phyloP scores from a whole-genome alignment of 2,113 vertebrate species.

The Falco punctatus region DNA sequence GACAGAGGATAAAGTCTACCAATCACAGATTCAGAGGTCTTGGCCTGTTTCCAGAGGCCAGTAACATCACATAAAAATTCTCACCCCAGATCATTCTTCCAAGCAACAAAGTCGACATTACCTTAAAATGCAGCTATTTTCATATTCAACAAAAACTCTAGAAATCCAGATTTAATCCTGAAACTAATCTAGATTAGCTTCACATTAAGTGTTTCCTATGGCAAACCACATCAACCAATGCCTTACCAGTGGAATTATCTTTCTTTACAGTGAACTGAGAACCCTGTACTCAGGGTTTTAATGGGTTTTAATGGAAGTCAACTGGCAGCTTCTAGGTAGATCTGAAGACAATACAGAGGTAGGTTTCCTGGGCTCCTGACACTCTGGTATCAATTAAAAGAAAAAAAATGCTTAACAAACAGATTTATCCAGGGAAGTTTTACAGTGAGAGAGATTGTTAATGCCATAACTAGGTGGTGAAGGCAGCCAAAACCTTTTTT shows the following conservation, averaged over 20 bases:
- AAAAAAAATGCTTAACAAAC: neutral
- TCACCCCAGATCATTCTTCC: neutral
- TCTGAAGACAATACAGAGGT: neutral
- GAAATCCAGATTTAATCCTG: neutral
- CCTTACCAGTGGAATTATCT: neutral
- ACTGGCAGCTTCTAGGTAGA: neutral
- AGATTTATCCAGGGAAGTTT: neutral
- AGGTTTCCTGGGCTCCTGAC: neutral
- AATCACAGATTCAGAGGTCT: neutral
- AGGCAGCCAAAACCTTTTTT: neutral
- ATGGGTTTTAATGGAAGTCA: neutral
- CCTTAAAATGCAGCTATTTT: neutral
- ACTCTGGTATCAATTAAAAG: neutral
- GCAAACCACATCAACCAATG: neutral
- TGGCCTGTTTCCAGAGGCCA: neutral
- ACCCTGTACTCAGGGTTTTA: neutral
- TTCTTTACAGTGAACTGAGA: neutral
- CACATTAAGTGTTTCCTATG: neutral
- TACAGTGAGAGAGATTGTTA: neutral
- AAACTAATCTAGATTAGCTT: neutral
- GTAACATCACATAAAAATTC: neutral
- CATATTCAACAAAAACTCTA: neutral
- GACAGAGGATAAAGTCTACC: neutral
- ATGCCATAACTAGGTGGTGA: neutral
- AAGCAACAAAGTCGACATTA: neutral